Base-by-base conservation (phyloP, 2,888 invertebrate genomes). In the Tridacna gigas region DNA sequence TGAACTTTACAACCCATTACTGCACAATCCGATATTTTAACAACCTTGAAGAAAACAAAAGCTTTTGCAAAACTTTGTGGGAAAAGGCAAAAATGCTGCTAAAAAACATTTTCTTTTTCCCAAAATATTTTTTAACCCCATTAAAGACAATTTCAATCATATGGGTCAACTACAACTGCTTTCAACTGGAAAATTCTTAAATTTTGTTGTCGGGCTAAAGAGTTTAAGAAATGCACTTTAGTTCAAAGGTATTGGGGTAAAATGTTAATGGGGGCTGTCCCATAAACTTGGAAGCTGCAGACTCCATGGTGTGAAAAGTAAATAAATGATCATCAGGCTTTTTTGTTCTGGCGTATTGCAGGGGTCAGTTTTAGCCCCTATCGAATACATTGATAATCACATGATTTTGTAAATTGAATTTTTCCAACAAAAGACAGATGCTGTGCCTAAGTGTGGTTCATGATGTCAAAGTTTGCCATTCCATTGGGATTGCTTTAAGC, bases 291-390 rank as follows among this genome's bases (percentile, higher is more conserved):
- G 63, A 13, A 2, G 22, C 63, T 63, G 63, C 63, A 63, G 26
- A 25, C 63, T 22, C 63, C 63, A 63, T 63, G 47, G 79, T 83
- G 83, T 56, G 79, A 83, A 83, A 83, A 79, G 83, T 83, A 83
- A 83, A 83, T 76, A 83, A 71, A 67, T 48, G 75, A 78, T 51
- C 22, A n/a, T 63, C 4, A 3, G 15, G 22, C 22, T 20, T 63
- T 63, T 63, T 63, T 63, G 63, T 63, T 22, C 63, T 13, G 63
- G 63, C 9, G 1, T 63, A 63, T 7, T 63, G 63, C 63, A 63
- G 22, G 63, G 63, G 63, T 63, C 63, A 63, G 13, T 63, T 22
- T n/a, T 63, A 22, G 63, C 63, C 63, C 63, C 63, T 63, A 63
- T 63, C 63, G 13, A 63, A 63, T 63, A 25, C 25, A 63, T 25